These are phyloP conservation scores for Brenthis ino DNA, from an alignment of 2,888 invertebrate genomes.

Conservation along the genomic window DNA sequence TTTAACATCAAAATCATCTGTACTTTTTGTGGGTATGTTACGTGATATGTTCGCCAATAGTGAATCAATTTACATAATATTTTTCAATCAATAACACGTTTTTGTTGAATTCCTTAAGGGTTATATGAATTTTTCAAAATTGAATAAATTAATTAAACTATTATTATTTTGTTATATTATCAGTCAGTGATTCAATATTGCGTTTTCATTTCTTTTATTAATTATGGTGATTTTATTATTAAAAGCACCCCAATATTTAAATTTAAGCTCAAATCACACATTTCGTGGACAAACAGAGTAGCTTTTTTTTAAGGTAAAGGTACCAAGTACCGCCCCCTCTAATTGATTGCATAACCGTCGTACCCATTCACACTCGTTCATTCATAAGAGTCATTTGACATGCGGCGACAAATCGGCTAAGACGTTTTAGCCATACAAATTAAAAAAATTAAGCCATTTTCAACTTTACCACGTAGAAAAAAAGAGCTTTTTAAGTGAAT, in stretches of 20 bases:
- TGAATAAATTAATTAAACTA: background rate
- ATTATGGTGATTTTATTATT: too few relatives aligned
- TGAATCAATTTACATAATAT: too few relatives aligned
- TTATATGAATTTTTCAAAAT: too few relatives aligned
- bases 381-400: conserved; percentile 63
- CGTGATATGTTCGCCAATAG: too few relatives aligned
- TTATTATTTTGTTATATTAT: too few relatives aligned
- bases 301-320: conserved; percentile 48
- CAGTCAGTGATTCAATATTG: too few relatives aligned
- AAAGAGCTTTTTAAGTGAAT: background rate
- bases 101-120: background rate
- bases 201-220: too few relatives aligned
- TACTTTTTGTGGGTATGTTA: too few relatives aligned
- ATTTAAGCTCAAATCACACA: conserved; percentile 13
- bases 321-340: conserved; percentile 66
- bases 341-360: conserved; percentile 77
- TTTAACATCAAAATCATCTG: too few relatives aligned
- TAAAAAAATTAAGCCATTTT: background rate
- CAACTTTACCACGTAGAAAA: conserved; percentile 4
- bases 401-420: conserved; percentile 68
- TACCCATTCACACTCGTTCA: conserved; percentile 52
- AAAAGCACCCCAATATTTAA: background rate
- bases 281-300: conserved; percentile 49
- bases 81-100: background rate
- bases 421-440: conserved; percentile 32